These are phyloP conservation scores for Callithrix jacchus DNA, from an alignment of 2,113 vertebrate genomes.

Conservation along the genomic window DNA sequence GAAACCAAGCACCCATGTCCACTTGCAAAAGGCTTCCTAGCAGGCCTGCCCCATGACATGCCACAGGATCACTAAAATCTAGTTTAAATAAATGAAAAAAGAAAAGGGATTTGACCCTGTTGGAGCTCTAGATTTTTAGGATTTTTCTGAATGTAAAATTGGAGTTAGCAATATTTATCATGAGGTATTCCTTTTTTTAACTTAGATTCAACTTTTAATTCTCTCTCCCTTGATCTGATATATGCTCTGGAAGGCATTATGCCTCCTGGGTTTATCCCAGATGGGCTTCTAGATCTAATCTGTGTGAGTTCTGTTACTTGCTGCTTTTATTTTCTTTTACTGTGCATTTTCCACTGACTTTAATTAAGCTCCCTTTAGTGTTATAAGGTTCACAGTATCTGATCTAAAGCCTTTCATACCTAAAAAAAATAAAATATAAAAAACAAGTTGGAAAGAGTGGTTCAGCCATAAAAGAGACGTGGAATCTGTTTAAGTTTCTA, in stretches of 20 bases:
- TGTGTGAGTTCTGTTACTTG: neutral
- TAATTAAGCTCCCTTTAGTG: slow-evolving; percentile 65
- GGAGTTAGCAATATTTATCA: neutral
- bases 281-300: neutral
- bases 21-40: neutral
- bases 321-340: slow-evolving; percentile 63
- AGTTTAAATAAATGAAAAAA: neutral
- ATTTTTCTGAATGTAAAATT: neutral
- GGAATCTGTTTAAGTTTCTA: slow-evolving; percentile 12
- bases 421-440: slow-evolving; percentile 1
- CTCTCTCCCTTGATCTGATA: neutral
- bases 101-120: neutral
- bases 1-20: neutral
- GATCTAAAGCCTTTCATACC: slow-evolving; percentile 38
- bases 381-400: slow-evolving; percentile 45
- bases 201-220: slow-evolving; percentile 17
- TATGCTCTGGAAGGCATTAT: neutral
- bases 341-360: slow-evolving; percentile 42
- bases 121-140: neutral
- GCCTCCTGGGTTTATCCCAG: neutral
- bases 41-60: neutral
- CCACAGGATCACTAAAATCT: neutral
- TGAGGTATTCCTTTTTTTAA: slow-evolving; percentile 35
- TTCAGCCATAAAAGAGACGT: slow-evolving; percentile 37
- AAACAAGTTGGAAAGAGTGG: slow-evolving; percentile 31